phyloP scores from a whole-genome alignment of 2,797 vertebrate genomes.

The Trichosurus vulpecula region DNA sequence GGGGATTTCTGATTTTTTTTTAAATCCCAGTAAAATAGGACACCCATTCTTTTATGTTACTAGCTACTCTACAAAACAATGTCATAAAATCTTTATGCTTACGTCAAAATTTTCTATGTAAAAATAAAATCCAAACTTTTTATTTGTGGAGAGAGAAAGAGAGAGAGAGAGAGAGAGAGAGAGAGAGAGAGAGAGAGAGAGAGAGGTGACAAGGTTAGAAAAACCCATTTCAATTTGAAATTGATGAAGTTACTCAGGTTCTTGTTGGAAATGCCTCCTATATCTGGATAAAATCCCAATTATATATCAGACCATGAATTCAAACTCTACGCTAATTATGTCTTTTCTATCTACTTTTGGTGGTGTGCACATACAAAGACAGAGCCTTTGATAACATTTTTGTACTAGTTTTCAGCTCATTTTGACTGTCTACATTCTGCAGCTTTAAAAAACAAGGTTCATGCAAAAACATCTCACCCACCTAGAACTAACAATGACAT shows the following conservation, averaged over 20 bases:
- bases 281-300: background rate
- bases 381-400: background rate
- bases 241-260: slow-evolving; percentile 6
- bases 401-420: background rate
- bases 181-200: background rate
- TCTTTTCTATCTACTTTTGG: background rate
- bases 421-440: background rate
- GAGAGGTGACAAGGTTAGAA: background rate
- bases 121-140: slow-evolving; percentile 16
- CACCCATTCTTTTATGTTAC: slow-evolving; percentile 8
- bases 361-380: fast-evolving
- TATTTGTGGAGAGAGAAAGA: too few relatives aligned
- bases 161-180: too few relatives aligned
- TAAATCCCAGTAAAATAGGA: slow-evolving; percentile 1
- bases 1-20: background rate
- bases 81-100: background rate
- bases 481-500: background rate
- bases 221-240: slow-evolving; percentile 16
- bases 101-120: slow-evolving; percentile 18
- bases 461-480: background rate
- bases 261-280: background rate
- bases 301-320: background rate
- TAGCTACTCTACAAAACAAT: background rate
- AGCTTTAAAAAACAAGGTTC: background rate
- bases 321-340: background rate